A percentile compares a stretch with the other conserved stretches of the same genome.
phyloP scores from a whole-genome alignment of 2,113 vertebrate species.

The Speoplatyrhinus poulsoni region DNA sequence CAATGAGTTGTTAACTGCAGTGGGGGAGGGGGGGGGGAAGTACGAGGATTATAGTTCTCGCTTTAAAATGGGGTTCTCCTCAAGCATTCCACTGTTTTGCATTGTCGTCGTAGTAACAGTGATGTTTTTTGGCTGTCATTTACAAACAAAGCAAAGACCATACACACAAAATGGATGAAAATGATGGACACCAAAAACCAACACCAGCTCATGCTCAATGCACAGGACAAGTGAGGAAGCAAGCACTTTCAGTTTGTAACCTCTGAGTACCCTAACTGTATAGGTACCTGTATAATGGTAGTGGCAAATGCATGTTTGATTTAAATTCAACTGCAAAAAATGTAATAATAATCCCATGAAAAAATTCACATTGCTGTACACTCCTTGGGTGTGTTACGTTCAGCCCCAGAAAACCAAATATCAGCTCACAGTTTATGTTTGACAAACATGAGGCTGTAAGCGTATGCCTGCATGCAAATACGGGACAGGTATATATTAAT shows the following conservation, averaged over 20 bases:
- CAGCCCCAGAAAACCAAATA: no score
- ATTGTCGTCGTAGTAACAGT: background rate
- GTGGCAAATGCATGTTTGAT: background rate
- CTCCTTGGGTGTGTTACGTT: no score
- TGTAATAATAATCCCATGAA: no score
- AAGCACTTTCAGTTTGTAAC: constrained; percentile 30
- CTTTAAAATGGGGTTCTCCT: background rate
- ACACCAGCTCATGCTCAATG: constrained; percentile 29
- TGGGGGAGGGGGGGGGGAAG: background rate
- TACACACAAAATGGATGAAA: constrained; percentile 16
- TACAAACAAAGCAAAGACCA: background rate
- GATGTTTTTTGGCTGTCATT: background rate
- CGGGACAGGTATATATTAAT: no score
- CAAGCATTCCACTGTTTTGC: constrained; percentile 26
- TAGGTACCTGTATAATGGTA: background rate
- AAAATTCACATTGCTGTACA: no score
- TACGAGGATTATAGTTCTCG: constrained; percentile 12
- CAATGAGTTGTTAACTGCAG: constrained; percentile 42
- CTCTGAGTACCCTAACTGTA: background rate
- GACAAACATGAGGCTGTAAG: no score
- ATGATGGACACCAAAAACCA: constrained; percentile 13
- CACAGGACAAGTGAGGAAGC: constrained; percentile 44
- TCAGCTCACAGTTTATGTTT: no score
- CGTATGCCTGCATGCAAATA: no score
- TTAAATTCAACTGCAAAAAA: no score